These are phyloP conservation scores for Trachelus troglodyta DNA, from an alignment of 2,888 invertebrate genomes.

Conservation along the genomic window DNA sequence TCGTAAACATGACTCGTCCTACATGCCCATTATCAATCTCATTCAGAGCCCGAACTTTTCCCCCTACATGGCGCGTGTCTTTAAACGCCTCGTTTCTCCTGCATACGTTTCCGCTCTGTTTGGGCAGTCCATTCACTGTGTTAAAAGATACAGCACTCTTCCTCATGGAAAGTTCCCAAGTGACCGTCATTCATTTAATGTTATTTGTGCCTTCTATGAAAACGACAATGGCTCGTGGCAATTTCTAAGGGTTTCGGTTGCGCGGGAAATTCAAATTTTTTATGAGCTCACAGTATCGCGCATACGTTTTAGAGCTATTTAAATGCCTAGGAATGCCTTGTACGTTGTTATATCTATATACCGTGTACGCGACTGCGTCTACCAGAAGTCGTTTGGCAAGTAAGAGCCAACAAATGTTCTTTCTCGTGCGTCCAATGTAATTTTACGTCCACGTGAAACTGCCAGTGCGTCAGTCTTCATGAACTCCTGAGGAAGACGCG, in stretches of 20 bases:
- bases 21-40: background rate
- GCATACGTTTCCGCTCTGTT: background rate
- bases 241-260: background rate
- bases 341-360: background rate
- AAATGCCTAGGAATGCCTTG: background rate
- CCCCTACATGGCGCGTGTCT: background rate
- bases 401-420: background rate
- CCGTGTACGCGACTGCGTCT: background rate
- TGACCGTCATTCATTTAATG: background rate
- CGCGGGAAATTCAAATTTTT: background rate
- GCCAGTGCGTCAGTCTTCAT: background rate
- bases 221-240: background rate
- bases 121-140: background rate
- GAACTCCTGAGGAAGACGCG: conserved; percentile 16
- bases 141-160: background rate
- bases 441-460: conserved; percentile 1
- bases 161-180: background rate
- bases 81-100: background rate
- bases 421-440: background rate
- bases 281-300: background rate
- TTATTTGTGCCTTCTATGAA: background rate
- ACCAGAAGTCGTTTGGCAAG: background rate
- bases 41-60: background rate
- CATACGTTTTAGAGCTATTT: background rate
- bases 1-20: conserved; percentile 12